Conservation (phyloP, 1,140 invertebrate species). For the Acromyrmex echinatior region DNA sequence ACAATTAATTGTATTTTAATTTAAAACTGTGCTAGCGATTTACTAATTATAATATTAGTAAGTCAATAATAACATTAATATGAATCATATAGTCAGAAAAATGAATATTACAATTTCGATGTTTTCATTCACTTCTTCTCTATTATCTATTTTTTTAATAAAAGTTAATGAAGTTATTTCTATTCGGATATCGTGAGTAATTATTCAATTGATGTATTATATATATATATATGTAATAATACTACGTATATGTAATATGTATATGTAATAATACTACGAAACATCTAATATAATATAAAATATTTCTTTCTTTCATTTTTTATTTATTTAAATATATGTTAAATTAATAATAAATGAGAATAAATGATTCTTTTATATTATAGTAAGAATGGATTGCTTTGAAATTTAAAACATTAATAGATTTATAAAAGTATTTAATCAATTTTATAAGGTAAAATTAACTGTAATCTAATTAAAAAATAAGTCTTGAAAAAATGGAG, state of each 20-base stretch:
- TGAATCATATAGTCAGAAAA: background rate
- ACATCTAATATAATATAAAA: background rate
- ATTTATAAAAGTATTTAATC: background rate
- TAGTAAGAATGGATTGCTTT: background rate
- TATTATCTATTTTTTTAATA: background rate
- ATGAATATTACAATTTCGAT: background rate
- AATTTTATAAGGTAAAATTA: background rate
- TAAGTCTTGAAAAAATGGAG: background rate
- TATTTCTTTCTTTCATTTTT: background rate
- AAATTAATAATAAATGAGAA: background rate
- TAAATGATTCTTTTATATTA: background rate
- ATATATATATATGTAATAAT: background rate
- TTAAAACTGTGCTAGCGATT: background rate
- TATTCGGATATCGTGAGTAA: background rate
- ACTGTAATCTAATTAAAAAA: background rate
- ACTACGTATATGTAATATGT: background rate
- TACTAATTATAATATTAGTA: background rate
- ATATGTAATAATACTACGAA: conserved; percentile 10
- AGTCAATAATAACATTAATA: background rate
- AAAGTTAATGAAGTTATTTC: conserved; percentile 18
- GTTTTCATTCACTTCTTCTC: background rate
- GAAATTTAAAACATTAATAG: background rate
- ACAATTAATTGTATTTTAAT: background rate
- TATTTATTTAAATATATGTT: background rate
- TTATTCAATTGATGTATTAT: background rate